Evolutionary conservation across 1,140 invertebrate genomes (phyloP).

Genomic region (Scaptomyza montana): DNA sequence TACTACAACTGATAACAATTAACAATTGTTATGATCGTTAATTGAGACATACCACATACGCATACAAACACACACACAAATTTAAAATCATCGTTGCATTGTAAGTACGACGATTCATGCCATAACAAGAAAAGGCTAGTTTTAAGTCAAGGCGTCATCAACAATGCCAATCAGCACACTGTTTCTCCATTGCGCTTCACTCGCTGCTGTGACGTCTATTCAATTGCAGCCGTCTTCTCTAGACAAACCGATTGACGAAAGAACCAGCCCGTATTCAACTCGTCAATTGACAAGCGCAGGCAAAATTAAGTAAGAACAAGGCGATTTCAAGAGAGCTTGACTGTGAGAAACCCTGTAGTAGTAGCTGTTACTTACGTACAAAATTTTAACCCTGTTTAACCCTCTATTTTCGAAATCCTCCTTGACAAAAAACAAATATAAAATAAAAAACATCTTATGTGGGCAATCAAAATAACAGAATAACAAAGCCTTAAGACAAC

Average conservation of each 20-base stretch:
- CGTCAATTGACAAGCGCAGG: slow-evolving; percentile 57
- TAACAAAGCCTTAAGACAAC: too few species aligned
- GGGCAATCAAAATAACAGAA: too few species aligned
- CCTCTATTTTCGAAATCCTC: too few species aligned
- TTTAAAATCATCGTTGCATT: not conserved
- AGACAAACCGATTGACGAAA: slow-evolving; percentile 66
- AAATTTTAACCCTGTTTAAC: too few species aligned
- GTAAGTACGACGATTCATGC: slow-evolving; percentile 21
- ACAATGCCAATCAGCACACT: slow-evolving; percentile 48
- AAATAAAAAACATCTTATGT: too few species aligned
- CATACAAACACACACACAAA: not conserved
- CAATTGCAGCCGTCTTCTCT: slow-evolving; percentile 50
- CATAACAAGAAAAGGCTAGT: slow-evolving; percentile 17
- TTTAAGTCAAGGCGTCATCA: slow-evolving; percentile 33
- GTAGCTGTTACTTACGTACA: too few species aligned
- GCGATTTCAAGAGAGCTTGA: not conserved
- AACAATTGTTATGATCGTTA: slow-evolving; percentile 68
- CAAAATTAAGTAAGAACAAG: slow-evolving; percentile 2
- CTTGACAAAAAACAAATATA: too few species aligned
- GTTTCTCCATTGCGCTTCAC: slow-evolving; percentile 34
- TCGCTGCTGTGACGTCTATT: slow-evolving; percentile 62
- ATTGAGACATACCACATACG: slow-evolving; percentile 44
- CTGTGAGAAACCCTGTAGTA: not conserved
- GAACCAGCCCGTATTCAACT: slow-evolving; percentile 32
- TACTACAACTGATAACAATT: slow-evolving; percentile 59